phyloP scores from a whole-genome alignment of 2,113 vertebrate species.

The Xenus cinereus region DNA sequence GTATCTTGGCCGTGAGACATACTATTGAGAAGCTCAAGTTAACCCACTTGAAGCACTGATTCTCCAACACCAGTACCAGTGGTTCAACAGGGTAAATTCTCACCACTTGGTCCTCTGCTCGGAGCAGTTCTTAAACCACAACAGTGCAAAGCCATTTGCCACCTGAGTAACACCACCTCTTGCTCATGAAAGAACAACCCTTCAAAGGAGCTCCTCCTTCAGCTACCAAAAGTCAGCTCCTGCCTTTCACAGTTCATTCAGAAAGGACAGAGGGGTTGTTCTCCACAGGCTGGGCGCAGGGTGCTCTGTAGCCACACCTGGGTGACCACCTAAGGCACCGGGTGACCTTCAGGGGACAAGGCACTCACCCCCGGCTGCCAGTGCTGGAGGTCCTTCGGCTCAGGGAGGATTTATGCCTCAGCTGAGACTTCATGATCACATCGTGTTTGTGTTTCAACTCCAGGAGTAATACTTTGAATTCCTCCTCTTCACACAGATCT shows the following conservation, averaged over 20 bases:
- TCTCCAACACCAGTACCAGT: not conserved
- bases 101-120: not conserved
- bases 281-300: fast-evolving
- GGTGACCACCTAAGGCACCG: fast-evolving
- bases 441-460: constrained; percentile 97
- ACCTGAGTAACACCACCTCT: not conserved
- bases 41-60: not conserved
- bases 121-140: not conserved
- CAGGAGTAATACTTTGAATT: constrained; percentile 90
- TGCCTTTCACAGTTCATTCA: not conserved
- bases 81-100: not conserved
- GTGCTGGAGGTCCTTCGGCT: constrained; percentile 93
- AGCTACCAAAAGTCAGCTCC: not conserved
- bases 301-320: not conserved
- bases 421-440: constrained; percentile 96
- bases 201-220: not conserved
- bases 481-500: constrained; percentile 97
- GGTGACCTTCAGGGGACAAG: not conserved
- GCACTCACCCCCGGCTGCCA: constrained; percentile 90
- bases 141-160: not conserved
- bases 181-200: not conserved
- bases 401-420: constrained; percentile 95
- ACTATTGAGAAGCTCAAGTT: not conserved
- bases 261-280: not conserved
- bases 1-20: not conserved